Base-by-base conservation (phyloP, 2,888 invertebrate species). In the Trissoscelio sp. region DNA sequence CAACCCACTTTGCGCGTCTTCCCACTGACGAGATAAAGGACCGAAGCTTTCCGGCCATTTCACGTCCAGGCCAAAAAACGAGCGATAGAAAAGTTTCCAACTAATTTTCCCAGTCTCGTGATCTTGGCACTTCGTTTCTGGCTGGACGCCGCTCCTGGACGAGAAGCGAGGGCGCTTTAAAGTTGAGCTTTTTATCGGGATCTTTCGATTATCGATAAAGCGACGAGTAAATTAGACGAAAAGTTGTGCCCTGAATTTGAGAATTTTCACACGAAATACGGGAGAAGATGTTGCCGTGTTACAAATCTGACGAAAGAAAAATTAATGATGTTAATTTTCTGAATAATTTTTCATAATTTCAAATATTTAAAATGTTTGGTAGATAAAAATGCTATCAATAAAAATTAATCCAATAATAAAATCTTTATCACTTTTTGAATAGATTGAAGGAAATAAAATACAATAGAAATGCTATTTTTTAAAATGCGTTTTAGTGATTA, bases 191-290 rank as follows among this genome's bases (percentile, higher is more conserved):
- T 77, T 75, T 75, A 79, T 73, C 73, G 57, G 34, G 51, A 81
- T 83, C 77, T 78, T 83, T 83, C 82, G 83, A 83, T 85, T 83
- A 85, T 85, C 83, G 84, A 84, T 83, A 82, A 82, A 53, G 62
- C 48, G 58, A 69, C 53, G 82, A 84, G 83, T 84, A 83, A 86
- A 85, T 85, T 85, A 85, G 82, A 80, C 81, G 58, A 72, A 72
- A 79, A 79, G 53, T 81, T 73, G 58, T 11, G 34, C 16, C 62
- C 60, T 60, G 57, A 81, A 72, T 75, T 73, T 72, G 57, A 79
- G 58, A 48, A 58, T 79, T 83, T 79, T n/a, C n/a, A n/a, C n/a
- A n/a, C n/a, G n/a, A n/a, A n/a, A n/a, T n/a, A n/a, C n/a, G n/a
- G n/a, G n/a, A 24, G 24, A 24, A 24, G 3, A 24, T 4, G 24